Base-by-base conservation (phyloP, 1,140 invertebrate genomes). In the Bombus confusus region DNA sequence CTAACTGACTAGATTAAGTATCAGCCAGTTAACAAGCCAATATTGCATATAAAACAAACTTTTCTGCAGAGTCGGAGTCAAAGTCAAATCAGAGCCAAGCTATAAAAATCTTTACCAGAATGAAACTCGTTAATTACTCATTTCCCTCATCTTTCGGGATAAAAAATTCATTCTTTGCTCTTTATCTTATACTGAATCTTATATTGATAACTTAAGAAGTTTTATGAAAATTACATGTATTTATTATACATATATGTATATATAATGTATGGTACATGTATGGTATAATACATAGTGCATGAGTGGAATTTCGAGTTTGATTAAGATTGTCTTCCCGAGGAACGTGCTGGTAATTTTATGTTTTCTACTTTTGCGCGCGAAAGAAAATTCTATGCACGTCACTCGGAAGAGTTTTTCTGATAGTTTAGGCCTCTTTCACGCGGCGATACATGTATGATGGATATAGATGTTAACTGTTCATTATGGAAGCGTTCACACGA, bases 391-490 rank as follows among this genome's bases (percentile, higher is more conserved):
- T 3, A 66, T 64, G 59, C 31, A 77, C 80, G 78, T 89, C 83
- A 89, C 76, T 62, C 74, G 74, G 64, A 89, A 88, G 74, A 89
- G 69, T 88, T n/a, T 62, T 81, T 13, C 9, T 25, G 41, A 64
- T 68, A 34, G 10, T 80, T 69, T 52, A 52, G 5, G 18, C 6
- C 6, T 52, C 47, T 22, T 52, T 52, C 18, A 52, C 18, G 22
- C 47, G 18, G 5, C 3, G 47, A 52, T 52, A 18, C 18, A 52
- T 52, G 18, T 52, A 52, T 52, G 18, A 52, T 22, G 18, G 18
- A 22, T 52, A 22, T 52, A 52, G 47, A 47, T 47, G 47, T 47
- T 47, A 47, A 47, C 47, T 47, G 6, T 22, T 52, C 47, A 52
- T 52, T 52, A 52, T 52, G 47, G 1, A 52, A 52, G 18, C 18